Base-by-base conservation (phyloP, 2,888 invertebrate species). In the Phengaris arion region DNA sequence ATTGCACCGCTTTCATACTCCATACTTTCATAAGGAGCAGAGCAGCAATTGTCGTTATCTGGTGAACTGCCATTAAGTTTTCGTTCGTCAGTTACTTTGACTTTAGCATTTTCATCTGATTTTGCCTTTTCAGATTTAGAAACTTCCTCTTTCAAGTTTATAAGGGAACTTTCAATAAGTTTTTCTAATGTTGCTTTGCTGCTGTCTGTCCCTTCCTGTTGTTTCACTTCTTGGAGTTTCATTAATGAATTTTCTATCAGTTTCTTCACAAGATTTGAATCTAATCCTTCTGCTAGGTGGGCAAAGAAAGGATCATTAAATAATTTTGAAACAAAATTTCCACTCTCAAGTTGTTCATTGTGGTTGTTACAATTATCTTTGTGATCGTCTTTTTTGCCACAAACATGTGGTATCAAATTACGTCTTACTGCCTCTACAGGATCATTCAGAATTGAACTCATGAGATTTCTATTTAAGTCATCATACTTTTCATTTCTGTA, bases 371-470 rank as follows among this genome's bases (percentile, higher is more conserved):
- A 77, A 87, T 84, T 76, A 52, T 75, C 69, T 68, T 68, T 72
- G 10, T 51, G 55, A 54, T 83, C 79, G 87, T 92, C 88, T 83
- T 84, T 90, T 86, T 95, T 95, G 51, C 96, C 96, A 87, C 97
- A 97, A 75, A 97, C 96, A 85, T 96, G 96, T 69, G 97, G 96
- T 82, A 97, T 95, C 79, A 96, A 91, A 87, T 97, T 96, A 81
- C 95, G 93, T 83, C 94, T 94, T 5, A 96, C 96, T 15, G 97
- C 97, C 94, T 96, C 96, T 9, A 97, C 96, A 0, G 97, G 97
- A 88, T 97, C 96, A 79, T 94, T 93, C 64, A 96, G 84, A 78
- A 96, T 94, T 79, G 94, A 94, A 74, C 94, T 89, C 69, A 96
- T 87, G 80, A 95, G 94, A 76, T 80, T 81, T 68, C 80, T 85